Evolutionary conservation across 2,113 vertebrate species (phyloP), one percentile per base, ranked within the genome.

Genomic region (Cariama cristata): DNA sequence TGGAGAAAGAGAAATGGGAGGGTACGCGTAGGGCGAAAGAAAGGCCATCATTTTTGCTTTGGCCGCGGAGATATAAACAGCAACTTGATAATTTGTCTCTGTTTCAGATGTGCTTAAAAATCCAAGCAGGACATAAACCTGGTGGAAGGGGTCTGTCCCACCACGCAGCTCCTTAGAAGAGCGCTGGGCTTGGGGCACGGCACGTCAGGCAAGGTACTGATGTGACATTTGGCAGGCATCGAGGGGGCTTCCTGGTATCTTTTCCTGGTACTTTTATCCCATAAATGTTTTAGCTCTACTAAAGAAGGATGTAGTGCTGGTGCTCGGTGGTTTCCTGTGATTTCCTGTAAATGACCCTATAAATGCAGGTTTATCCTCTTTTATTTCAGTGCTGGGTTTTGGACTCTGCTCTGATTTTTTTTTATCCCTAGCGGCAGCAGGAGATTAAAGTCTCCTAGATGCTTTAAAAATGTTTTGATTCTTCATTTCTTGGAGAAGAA

Each of bases 11-110:
- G 3, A 67, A 89, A 45, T 49, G 1, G 4, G 55, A 49, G 15
- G 27, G 9, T 28, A 3, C 1, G 4, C 28, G 9, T 4, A 4
- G 6, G 2, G 7, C 4, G 5, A 4, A 3, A 1, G 13, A 60
- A 81, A 58, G 12, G 10, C 19, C 14, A 4, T 33, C 3, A 4
- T 45, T 49, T 88, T 91, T 86, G 68, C 53, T 73, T 90, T 71
- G 75, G 11, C 40, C 35, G 30, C 11, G 4, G 11, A 12, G 33
- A 26, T 74, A 28, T 3, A 80, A 60, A 27, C 58, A 64, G 40
- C 12, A 18, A n/a, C 76, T 44, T 42, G 68, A 50, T 53, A 60
- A 67, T 35, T 40, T 30, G 9, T 35, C 12, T 76, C 32, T 63
- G 14, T 82, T 71, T 72, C 38, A 63, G 27, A 45, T 47, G 15